These are phyloP conservation scores for Rhinoptilus africanus DNA, from an alignment of 2,113 vertebrate species.

Conservation along the genomic window DNA sequence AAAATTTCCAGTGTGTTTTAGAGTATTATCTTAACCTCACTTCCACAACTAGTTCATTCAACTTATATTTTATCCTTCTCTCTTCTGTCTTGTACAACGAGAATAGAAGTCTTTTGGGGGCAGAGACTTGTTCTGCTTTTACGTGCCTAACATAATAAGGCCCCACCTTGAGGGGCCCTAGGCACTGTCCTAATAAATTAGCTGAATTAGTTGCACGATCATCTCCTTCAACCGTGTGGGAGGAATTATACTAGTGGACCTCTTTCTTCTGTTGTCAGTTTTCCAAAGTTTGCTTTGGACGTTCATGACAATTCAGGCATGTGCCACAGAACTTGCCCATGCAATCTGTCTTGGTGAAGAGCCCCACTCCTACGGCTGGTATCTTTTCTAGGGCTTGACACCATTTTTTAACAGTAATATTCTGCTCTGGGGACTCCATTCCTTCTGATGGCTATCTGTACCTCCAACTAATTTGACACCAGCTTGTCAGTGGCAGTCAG, in stretches of 20 bases:
- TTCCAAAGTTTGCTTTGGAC: constrained; percentile 11
- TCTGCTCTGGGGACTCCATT: neutral
- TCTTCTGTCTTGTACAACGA: neutral
- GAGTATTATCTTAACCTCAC: neutral
- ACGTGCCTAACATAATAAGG: neutral
- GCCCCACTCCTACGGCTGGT: neutral
- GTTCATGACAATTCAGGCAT: neutral
- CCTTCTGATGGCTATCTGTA: neutral
- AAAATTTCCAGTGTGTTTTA: neutral
- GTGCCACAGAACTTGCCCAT: neutral
- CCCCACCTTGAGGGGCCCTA: neutral
- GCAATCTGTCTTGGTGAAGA: neutral
- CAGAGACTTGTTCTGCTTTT: constrained; percentile 9
- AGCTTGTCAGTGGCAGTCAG: neutral
- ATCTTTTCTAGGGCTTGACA: neutral
- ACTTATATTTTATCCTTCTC: neutral
- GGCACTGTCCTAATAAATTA: constrained; percentile 3
- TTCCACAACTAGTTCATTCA: neutral
- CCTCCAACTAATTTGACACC: neutral
- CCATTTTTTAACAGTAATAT: neutral
- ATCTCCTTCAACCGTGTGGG: neutral
- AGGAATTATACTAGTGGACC: neutral
- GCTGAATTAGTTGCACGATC: neutral
- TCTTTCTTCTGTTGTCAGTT: neutral
- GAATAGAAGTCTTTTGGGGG: neutral